Evolutionary conservation across 2,797 vertebrate genomes (phyloP).

Genomic region (Synaphobranchus kaupii): DNA sequence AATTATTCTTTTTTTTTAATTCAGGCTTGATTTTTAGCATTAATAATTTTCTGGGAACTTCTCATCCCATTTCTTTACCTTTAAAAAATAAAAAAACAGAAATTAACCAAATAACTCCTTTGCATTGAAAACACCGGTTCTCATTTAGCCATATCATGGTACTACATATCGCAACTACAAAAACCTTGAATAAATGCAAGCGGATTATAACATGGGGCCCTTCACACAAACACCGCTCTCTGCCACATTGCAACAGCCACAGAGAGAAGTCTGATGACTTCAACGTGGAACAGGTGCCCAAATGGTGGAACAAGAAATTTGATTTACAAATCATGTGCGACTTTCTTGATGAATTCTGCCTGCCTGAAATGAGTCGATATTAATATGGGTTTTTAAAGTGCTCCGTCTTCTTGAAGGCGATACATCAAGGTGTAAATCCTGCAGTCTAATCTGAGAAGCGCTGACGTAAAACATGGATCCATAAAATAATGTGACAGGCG

Average conservation of each 20-base stretch:
- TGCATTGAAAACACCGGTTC: not conserved
- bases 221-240: not conserved
- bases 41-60: not conserved
- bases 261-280: constrained; percentile 20
- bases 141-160: not conserved
- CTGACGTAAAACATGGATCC: constrained; percentile 44
- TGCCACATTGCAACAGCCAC: not conserved
- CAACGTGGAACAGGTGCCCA: not conserved
- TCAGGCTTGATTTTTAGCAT: not conserved
- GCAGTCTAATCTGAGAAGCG: constrained; percentile 47
- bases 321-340: constrained; percentile 33
- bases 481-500: constrained; percentile 44
- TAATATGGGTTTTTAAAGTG: constrained; percentile 47
- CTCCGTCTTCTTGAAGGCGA: constrained; percentile 42
- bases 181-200: not conserved
- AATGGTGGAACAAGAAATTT: constrained; percentile 12
- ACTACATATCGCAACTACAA: not conserved
- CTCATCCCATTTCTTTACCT: not conserved
- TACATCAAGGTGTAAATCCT: constrained; percentile 51
- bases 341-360: constrained; percentile 24
- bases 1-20: not conserved
- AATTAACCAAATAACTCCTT: not conserved
- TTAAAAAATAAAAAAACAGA: not conserved
- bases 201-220: not conserved
- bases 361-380: constrained; percentile 40